These are phyloP conservation scores for Leucoma salicis DNA, from an alignment of 2,888 invertebrate species.

Conservation along the genomic window DNA sequence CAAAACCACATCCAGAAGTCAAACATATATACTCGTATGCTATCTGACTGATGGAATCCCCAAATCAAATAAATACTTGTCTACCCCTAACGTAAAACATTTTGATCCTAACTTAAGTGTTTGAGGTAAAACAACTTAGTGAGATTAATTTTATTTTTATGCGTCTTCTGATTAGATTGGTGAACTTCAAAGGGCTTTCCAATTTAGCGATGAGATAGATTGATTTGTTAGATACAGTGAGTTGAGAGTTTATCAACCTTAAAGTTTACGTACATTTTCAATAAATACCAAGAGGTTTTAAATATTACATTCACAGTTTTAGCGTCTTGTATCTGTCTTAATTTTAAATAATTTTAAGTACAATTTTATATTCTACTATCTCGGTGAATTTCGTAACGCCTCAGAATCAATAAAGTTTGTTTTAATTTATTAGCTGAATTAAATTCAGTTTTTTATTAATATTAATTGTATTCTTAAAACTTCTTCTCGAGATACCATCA, in stretches of 20 bases:
- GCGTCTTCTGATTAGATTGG: conserved; percentile 25
- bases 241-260: conserved; percentile 13
- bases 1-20: neutral
- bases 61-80: conserved; percentile 10
- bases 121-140: conserved; percentile 14
- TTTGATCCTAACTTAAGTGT: conserved; percentile 20
- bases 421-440: no score
- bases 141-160: conserved; percentile 31
- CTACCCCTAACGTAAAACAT: conserved; percentile 9
- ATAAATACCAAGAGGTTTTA: no score
- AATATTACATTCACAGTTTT: conserved; percentile 6
- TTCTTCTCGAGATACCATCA: no score
- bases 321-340: neutral
- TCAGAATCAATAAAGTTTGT: no score
- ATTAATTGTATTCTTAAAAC: no score
- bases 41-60: neutral
- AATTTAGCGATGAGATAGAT: conserved; percentile 26
- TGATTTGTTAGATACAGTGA: conserved; percentile 15
- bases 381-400: no score
- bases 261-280: no score
- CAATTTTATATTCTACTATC: no score
- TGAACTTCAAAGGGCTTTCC: conserved; percentile 26
- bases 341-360: no score
- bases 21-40: conserved; percentile 1
- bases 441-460: no score